Base-by-base conservation (phyloP, 1,140 invertebrate genomes). In the Caerostris extrusa region DNA sequence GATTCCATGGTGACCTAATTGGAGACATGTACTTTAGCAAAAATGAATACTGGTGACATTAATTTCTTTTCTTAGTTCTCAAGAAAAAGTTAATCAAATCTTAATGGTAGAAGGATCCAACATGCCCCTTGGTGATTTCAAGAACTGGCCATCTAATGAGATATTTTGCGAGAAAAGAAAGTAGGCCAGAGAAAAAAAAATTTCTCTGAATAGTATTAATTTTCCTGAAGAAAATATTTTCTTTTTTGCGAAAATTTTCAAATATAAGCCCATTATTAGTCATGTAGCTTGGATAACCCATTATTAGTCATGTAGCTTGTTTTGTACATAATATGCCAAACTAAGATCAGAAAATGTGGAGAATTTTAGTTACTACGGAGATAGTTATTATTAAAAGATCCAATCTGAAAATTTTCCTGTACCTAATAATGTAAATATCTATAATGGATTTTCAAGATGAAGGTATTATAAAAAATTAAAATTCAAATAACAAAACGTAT, bases 131-230 rank as follows among this genome's bases (percentile, higher is more conserved):
- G 7, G 12, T 34, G 12, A 7, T 3, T 14, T 50, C 0, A 56
- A 93, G 12, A 14, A 53, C 6, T 93, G 93, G 94, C 94, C 93
- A 8, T 83, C 53, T 4, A 7, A 14, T 34, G 12, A 88, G 8
- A n/a, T 90, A 34, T 34, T 57, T 55, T 69, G 4, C 69, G 60
- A 90, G 60, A 90, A 5, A 8, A 34, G 34, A 34, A 34, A 34
- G 60, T 91, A 81, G n/a, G 3, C 3, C 0, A 5, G 17, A 56
- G 82, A 60, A 58, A 17, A 58, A 90, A 81, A 58, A 71, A 56
- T 7, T 1, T 3, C 12, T 19, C 14, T 81, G 6, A 53, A 7
- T 14, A 19, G 3, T 91, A 12, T 81, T 50, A 82, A 67, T 53
- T 56, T 69, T 10, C n/a, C 61, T 10, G n/a, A 53, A 87, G 69